Conservation (phyloP, 2,888 invertebrate species). For the Theodoxus fluviatilis region DNA sequence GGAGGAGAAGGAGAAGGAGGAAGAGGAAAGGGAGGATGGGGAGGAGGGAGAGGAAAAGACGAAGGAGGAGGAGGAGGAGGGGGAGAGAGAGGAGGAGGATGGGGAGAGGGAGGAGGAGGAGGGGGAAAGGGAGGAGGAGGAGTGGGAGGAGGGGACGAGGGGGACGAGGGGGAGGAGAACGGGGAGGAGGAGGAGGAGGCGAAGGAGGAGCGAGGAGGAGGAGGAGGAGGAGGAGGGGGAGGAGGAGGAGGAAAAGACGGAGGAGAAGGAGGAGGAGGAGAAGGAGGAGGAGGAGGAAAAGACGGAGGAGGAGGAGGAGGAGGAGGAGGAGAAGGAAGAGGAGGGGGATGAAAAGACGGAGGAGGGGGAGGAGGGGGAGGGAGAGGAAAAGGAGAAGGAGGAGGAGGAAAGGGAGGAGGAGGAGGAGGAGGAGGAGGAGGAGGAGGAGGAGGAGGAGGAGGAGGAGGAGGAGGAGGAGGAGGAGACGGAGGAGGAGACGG, state of each 20-base stretch:
- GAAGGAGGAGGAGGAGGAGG: neutral
- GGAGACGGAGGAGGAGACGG: neutral
- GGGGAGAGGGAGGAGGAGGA: neutral
- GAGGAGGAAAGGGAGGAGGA: neutral
- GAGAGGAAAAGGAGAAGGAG: neutral
- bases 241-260: neutral
- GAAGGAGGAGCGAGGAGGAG: neutral
- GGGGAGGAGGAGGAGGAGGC: slow-evolving; percentile 2
- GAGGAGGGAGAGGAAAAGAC: neutral
- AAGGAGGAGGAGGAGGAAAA: neutral
- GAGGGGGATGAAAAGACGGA: neutral
- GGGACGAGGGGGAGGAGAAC: too few species aligned
- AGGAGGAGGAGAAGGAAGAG: neutral
- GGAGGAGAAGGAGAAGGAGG: neutral
- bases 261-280: neutral
- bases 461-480: neutral
- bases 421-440: slow-evolving; percentile 8
- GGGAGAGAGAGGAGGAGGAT: neutral
- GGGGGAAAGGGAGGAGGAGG: neutral
- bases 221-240: slow-evolving; percentile 2
- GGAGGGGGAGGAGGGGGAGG: neutral
- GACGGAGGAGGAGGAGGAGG: neutral
- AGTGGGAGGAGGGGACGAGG: neutral
- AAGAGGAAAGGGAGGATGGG: neutral
- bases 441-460: too few species aligned